Evolutionary conservation across 1,140 invertebrate genomes (phyloP).

Genomic region (Bradysia coprophila): DNA sequence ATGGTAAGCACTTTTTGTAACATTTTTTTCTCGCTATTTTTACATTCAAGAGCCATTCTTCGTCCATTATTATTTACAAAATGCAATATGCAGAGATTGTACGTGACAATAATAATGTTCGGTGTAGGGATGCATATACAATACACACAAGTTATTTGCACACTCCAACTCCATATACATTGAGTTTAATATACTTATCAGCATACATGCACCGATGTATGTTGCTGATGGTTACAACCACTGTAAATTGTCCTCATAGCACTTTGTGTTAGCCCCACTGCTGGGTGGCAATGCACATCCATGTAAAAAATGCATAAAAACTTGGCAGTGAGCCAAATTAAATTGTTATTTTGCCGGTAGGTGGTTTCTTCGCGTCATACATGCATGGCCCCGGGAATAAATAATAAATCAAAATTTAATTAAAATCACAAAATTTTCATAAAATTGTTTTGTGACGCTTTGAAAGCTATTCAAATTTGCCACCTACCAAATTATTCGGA

Average conservation of each 20-base stretch:
- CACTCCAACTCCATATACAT: neutral
- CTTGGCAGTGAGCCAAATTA: neutral
- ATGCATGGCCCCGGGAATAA: neutral
- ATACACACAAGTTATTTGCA: constrained; percentile 1
- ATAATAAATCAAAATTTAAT: neutral
- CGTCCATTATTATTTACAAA: too few species aligned
- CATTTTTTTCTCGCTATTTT: too few species aligned
- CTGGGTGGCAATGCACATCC: too few species aligned
- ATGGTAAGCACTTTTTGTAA: constrained; percentile 48
- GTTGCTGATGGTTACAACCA: too few species aligned
- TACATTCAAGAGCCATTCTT: too few species aligned
- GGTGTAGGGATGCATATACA: neutral
- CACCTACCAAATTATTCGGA: too few species aligned
- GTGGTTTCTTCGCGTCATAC: neutral
- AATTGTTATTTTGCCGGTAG: neutral
- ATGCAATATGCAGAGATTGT: neutral
- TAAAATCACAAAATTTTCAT: neutral
- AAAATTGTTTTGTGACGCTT: too few species aligned
- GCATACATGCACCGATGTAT: too few species aligned
- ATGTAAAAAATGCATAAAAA: too few species aligned
- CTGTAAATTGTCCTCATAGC: too few species aligned
- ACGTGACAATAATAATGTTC: neutral
- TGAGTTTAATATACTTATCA: neutral
- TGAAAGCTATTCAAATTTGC: too few species aligned
- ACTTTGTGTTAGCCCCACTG: too few species aligned